phyloP scores from a whole-genome alignment of 2,888 invertebrate species.

The Bhutanitis thaidina region DNA sequence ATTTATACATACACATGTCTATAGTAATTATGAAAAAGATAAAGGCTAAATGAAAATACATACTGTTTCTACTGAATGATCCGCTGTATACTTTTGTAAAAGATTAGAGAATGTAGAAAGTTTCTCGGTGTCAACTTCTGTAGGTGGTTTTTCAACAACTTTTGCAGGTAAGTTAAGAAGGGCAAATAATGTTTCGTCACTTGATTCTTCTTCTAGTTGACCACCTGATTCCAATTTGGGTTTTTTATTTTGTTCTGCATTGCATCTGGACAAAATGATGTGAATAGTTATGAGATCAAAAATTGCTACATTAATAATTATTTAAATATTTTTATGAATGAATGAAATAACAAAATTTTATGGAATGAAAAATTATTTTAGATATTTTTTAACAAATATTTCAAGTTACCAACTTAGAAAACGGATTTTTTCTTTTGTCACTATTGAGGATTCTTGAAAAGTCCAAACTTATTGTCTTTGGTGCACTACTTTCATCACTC shows the following conservation, averaged over 20 bases:
- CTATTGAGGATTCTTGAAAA: constrained; percentile 68
- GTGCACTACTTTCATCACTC: constrained; percentile 40
- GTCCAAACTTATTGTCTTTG: constrained; percentile 54
- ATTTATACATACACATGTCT: too few relatives aligned
- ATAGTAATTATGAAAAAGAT: too few relatives aligned
- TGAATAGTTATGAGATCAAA: background rate
- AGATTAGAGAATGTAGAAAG: constrained; percentile 69
- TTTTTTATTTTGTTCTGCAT: constrained; percentile 49
- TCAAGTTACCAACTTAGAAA: constrained; percentile 76
- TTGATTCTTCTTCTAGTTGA: constrained; percentile 69
- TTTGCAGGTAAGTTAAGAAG: constrained; percentile 65
- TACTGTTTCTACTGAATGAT: constrained; percentile 63
- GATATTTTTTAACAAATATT: too few relatives aligned
- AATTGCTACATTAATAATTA: background rate
- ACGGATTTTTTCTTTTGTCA: constrained; percentile 89
- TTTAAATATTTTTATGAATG: too few relatives aligned
- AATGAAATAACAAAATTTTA: too few relatives aligned
- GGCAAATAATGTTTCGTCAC: constrained; percentile 81
- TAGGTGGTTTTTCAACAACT: constrained; percentile 45
- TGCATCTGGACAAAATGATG: constrained; percentile 39
- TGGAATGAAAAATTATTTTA: too few relatives aligned
- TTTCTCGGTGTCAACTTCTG: constrained; percentile 56
- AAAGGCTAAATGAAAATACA: constrained; percentile 31
- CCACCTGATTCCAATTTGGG: constrained; percentile 42
- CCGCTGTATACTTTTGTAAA: constrained; percentile 69